Conservation (phyloP, 2,797 vertebrate species). For the Etheostoma perlongum region DNA sequence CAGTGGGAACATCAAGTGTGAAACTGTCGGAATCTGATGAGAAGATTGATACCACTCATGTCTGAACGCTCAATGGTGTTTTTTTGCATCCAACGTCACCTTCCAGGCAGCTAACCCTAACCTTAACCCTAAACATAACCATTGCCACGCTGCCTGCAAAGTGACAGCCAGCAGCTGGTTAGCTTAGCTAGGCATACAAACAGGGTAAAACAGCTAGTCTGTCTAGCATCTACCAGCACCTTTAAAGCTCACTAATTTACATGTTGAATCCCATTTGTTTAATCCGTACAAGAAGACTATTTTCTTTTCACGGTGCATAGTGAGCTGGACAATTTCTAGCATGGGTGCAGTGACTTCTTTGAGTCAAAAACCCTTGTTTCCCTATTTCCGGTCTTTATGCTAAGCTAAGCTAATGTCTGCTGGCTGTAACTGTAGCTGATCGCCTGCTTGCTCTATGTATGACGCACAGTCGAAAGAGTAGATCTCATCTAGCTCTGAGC, state of each 20-base stretch:
- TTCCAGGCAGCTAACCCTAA: too few relatives aligned
- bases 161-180: too few relatives aligned
- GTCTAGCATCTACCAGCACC: neutral
- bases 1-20: neutral
- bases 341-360: neutral
- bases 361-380: neutral
- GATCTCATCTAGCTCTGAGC: neutral
- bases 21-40: neutral
- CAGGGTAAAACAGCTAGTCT: neutral
- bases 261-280: too few relatives aligned
- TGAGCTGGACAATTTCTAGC: neutral
- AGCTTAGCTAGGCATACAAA: too few relatives aligned
- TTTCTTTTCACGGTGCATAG: too few relatives aligned
- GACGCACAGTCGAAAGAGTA: neutral
- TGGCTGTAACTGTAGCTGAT: neutral
- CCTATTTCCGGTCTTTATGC: neutral
- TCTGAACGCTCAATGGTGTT: too few relatives aligned
- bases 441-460: neutral
- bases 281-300: too few relatives aligned
- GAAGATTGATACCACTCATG: neutral
- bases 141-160: too few relatives aligned
- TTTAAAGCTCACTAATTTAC: neutral
- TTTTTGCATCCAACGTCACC: too few relatives aligned
- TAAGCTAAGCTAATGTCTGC: neutral
- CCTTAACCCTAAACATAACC: too few relatives aligned